Conservation (phyloP, 2,113 vertebrate species). For the Dipodomys stephensi region DNA sequence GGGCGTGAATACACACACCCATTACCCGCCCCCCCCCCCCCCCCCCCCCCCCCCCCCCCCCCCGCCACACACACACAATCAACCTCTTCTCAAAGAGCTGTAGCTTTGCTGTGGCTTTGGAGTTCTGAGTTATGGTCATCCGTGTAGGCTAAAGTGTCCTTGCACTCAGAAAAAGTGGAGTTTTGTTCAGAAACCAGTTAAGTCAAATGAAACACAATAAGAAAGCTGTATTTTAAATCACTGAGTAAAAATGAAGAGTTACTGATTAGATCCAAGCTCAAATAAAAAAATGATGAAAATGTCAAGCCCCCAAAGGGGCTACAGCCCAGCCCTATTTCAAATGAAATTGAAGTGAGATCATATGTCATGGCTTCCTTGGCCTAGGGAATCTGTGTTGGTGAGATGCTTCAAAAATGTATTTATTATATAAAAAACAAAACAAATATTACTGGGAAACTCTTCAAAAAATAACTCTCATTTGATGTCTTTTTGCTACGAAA, state of each 20-base stretch:
- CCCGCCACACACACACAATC: no score
- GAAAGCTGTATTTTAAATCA: background rate
- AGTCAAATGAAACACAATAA: background rate
- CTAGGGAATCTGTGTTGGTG: background rate
- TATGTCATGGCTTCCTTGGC: background rate
- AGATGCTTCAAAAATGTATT: background rate
- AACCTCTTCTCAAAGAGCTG: no score
- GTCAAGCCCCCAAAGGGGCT: background rate
- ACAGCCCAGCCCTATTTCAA: background rate
- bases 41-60: no score
- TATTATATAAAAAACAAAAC: background rate
- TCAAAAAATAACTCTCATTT: background rate
- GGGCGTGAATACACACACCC: no score
- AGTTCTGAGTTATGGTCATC: no score
- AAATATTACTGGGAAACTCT: background rate
- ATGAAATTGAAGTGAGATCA: no score
- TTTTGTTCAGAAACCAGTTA: background rate
- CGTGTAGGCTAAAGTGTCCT: no score
- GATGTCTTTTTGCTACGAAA: background rate
- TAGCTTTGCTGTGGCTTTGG: no score
- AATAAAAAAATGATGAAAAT: no score
- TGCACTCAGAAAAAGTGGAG: no score
- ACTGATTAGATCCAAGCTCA: background rate
- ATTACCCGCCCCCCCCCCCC: no score
- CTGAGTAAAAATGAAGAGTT: background rate